Base-by-base conservation (phyloP, 2,888 invertebrate genomes). In the Esperia sulphurella region DNA sequence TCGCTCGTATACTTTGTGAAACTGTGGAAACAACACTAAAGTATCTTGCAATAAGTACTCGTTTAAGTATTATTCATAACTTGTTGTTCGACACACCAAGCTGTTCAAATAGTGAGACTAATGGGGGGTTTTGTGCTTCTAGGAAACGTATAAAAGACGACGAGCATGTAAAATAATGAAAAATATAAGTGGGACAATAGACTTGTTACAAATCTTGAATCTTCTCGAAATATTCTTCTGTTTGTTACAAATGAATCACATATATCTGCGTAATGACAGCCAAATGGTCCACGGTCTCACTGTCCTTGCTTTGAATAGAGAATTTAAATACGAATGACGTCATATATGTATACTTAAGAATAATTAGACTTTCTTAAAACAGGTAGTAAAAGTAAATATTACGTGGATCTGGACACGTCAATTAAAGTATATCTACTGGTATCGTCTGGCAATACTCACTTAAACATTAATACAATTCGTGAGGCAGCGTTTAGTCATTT, bases 81-180 rank as follows among this genome's bases (percentile, higher is more conserved):
- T 57, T 77, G 70, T 78, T 79, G 65, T 75, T 73, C 63, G 50
- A 51, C 51, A 42, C 46, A 49, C 53, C 68, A 71, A 79, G 71
- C 80, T 87, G 86, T 71, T 53, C 57, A 83, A 83, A 86, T 60
- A 83, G 49, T 71, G 68, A 64, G 65, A 66, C 81, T 61, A 81
- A 79, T 76, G 57, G 33, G 39, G 5, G 39, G 2, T n/a, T 21
- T 21, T 44, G 12, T 38, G n/a, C 12, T 29, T 44, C 21, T 21
- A 28, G 12, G 29, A 45, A 21, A 29, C 41, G 8, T n/a, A 10
- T 45, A 44, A 28, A 43, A 31, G 43, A 43, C 14, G 8, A 37
- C 12, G 14, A 14, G 14, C 9, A 14, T 39, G 13, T 8, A 14
- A 39, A 14, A 14, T 39, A 14, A 14, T 14, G 39, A 14, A 39